Percentiles rank a stretch among this genome's conserved stretches.
Evolutionary conservation across 2,797 vertebrate species (phyloP).

Genomic region (Valencia hispanica): DNA sequence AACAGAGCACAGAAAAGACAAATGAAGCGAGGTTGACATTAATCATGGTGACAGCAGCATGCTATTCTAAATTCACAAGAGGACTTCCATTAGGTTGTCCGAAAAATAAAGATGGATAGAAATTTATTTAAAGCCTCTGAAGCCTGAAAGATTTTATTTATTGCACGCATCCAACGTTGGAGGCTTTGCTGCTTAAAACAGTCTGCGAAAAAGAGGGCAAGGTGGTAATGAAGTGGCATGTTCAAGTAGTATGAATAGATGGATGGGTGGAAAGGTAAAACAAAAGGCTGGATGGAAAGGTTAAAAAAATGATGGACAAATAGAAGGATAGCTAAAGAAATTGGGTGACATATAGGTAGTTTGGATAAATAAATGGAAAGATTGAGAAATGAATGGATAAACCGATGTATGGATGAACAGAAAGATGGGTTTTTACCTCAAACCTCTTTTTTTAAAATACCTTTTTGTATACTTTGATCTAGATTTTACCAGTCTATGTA

Average conservation of each 20-base stretch:
- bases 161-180: background rate
- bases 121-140: background rate
- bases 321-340: background rate
- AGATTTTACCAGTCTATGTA: too few species aligned
- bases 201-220: background rate
- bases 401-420: too few species aligned
- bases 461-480: too few species aligned
- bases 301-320: background rate
- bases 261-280: background rate
- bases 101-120: background rate
- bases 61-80: slow-evolving; percentile 1
- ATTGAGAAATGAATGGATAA: background rate
- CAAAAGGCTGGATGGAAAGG: background rate
- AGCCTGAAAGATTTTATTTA: background rate
- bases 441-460: too few species aligned
- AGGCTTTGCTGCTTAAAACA: background rate
- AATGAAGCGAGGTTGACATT: background rate
- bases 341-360: too few species aligned
- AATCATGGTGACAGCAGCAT: background rate
- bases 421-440: too few species aligned
- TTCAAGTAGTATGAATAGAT: background rate
- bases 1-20: slow-evolving; percentile 4
- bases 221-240: background rate
- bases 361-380: background rate
- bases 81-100: background rate